Base-by-base conservation (phyloP, 2,113 vertebrate genomes). In the Monarcha castaneiventris region DNA sequence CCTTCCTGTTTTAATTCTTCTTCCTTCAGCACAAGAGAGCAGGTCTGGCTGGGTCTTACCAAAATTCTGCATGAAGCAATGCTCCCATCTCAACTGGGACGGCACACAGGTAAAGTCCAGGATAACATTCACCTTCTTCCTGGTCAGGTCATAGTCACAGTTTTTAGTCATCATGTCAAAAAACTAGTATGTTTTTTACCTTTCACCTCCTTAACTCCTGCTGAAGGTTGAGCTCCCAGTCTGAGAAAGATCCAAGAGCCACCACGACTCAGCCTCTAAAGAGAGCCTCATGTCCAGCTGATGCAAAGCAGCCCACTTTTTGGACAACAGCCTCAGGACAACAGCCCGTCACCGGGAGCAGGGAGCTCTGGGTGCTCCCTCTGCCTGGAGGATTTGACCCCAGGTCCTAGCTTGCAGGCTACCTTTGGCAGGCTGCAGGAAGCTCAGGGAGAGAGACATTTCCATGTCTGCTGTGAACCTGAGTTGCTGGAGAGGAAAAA, bases 271-370 rank as follows among this genome's bases (percentile, higher is more conserved):
- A 72, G 48, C 3, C 26, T 18, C 44, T 37, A 49, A n/a, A 43
- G 43, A n/a, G n/a, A 85, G 23, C 29, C 15, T 58, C 0, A 1
- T 7, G n/a, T 30, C 54, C 37, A 51, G 1, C 26, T 41, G 30
- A 29, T 35, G 33, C 5, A 9, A 72, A 83, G 66, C 44, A 72
- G 23, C 0, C 46, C 76, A 7, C 11, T 35, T 52, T 82, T 64
- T 56, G 72, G 66, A 18, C 44, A 43, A 8, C 22, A 68, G 64
- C 32, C 55, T 78, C 37, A 46, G 46, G 25, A 61, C 0, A 0
- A 21, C 11, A 82, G 62, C 30, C 30, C 7, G 11, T 18, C 83
- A 33, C 3, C 0, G 0, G 55, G 43, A 67, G 37, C 35, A 86
- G 39, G 16, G 52, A 83, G 54, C 27, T 68, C 66, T 55, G 71